Evolutionary conservation across 2,797 vertebrate genomes (phyloP).

Genomic region (Zonotrichia albicollis): DNA sequence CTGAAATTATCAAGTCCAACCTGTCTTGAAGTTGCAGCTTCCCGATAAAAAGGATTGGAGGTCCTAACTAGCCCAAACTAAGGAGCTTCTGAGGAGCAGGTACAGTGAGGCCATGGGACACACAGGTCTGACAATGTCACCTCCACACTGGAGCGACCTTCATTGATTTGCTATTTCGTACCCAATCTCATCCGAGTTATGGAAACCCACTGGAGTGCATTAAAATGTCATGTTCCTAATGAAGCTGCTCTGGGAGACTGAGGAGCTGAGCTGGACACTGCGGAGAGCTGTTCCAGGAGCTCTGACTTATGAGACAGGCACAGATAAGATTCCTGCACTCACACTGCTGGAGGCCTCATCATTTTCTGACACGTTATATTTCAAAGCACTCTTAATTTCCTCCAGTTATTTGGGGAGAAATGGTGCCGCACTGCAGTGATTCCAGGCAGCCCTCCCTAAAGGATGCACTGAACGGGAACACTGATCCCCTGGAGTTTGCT

Average conservation of each 20-base stretch:
- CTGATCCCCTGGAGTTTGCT: not conserved
- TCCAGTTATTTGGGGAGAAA: not conserved
- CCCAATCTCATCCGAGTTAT: not conserved
- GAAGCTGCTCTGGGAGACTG: not conserved
- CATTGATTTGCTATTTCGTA: not conserved
- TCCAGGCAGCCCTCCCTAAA: not conserved
- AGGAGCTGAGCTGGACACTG: not conserved
- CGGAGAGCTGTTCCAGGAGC: not conserved
- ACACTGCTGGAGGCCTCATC: not conserved
- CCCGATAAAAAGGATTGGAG: not conserved
- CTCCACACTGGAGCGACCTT: not conserved
- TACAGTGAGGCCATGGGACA: not conserved
- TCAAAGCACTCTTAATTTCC: not conserved
- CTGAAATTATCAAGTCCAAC: rapidly evolving
- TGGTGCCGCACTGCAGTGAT: not conserved
- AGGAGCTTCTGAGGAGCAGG: not conserved
- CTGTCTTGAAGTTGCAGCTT: not conserved
- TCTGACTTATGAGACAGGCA: not conserved
- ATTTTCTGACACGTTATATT: not conserved
- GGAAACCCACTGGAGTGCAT: not conserved
- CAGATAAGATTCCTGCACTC: not conserved
- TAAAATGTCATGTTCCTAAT: not conserved
- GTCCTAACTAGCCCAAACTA: not conserved
- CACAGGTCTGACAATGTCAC: not conserved
- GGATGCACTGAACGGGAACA: not conserved